Conservation (phyloP, 2,888 invertebrate species). For the Heliconius aoede region DNA sequence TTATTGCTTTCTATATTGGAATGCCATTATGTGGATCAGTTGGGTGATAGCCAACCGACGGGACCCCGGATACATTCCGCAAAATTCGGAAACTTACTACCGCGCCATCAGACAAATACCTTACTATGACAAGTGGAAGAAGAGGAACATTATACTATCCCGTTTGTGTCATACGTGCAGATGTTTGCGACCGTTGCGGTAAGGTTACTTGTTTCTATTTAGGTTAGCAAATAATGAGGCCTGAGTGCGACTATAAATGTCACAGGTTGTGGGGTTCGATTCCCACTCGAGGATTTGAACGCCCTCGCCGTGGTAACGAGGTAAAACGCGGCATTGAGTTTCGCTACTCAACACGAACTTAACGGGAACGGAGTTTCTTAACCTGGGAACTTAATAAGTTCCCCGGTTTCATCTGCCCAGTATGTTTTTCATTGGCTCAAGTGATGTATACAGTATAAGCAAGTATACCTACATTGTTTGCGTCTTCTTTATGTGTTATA, state of each 20-base stretch:
- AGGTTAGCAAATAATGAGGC: background rate
- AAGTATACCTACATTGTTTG: background rate
- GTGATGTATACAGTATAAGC: background rate
- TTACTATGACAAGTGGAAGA: constrained; percentile 96
- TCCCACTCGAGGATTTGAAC: no score
- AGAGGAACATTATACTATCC: constrained; percentile 90
- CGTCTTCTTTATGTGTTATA: background rate
- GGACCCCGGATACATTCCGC: constrained; percentile 94
- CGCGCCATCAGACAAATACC: constrained; percentile 96
- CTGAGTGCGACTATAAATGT: no score
- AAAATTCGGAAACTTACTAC: constrained; percentile 95
- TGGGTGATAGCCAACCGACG: constrained; percentile 94
- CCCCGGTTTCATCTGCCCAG: background rate
- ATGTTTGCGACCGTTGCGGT: constrained; percentile 91
- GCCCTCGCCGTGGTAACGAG: no score
- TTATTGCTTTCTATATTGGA: constrained; percentile 95
- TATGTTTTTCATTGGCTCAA: background rate
- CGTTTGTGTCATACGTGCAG: constrained; percentile 95
- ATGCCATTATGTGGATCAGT: constrained; percentile 96
- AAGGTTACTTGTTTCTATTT: constrained; percentile 40
- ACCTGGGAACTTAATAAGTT: no score
- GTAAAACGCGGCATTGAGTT: no score
- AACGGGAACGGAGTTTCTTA: no score
- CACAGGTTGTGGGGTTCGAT: no score
- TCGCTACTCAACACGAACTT: no score